phyloP scores from a whole-genome alignment of 2,113 vertebrate genomes.

The Canis aureus region DNA sequence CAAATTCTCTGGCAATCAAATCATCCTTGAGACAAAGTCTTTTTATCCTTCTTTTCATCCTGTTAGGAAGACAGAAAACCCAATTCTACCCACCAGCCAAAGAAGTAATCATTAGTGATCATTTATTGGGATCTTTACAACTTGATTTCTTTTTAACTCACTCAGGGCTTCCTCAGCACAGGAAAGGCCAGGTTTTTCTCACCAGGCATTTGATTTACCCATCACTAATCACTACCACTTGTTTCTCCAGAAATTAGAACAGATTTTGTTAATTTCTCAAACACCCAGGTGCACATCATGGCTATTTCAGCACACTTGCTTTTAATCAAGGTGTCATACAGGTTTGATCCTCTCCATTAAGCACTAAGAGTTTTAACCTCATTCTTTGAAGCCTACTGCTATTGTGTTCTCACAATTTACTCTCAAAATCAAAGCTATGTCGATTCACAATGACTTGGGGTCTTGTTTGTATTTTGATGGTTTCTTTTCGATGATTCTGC shows the following conservation, averaged over 20 bases:
- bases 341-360: constrained; percentile 44
- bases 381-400: constrained; percentile 58
- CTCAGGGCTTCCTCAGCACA: constrained; percentile 51
- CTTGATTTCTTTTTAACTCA: constrained; percentile 66
- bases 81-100: not conserved
- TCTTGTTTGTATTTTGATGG: constrained; percentile 58
- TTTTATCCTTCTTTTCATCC: constrained; percentile 47
- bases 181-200: constrained; percentile 63
- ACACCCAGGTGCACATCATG: not conserved
- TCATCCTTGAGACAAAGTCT: constrained; percentile 35
- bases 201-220: constrained; percentile 47
- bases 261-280: constrained; percentile 64
- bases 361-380: constrained; percentile 35
- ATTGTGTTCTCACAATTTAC: constrained; percentile 42
- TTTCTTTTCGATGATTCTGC: constrained; percentile 57
- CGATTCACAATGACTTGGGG: constrained; percentile 40
- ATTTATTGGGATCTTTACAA: constrained; percentile 37
- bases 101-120: constrained; percentile 58
- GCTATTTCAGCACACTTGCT: constrained; percentile 6
- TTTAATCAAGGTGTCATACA: constrained; percentile 68
- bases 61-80: constrained; percentile 48
- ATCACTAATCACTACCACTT: constrained; percentile 72
- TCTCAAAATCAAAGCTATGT: constrained; percentile 64
- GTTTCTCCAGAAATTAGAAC: constrained; percentile 70
- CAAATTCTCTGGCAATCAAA: constrained; percentile 44